Evolutionary conservation across 2,113 vertebrate genomes (phyloP).

Genomic region (Prinia subflava): DNA sequence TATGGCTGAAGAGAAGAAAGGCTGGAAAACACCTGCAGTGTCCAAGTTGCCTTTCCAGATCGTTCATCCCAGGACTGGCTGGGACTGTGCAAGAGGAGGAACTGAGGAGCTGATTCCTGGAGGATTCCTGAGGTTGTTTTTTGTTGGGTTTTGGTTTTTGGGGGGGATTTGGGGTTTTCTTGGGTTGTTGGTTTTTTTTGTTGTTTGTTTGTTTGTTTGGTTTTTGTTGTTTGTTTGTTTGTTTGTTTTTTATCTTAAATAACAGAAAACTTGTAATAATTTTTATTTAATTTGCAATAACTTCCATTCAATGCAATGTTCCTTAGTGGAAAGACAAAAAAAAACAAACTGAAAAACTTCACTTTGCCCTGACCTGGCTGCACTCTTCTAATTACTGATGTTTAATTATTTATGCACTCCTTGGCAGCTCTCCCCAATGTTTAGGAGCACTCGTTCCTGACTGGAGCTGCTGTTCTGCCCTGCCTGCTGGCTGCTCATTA

Average conservation of each 20-base stretch:
- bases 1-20: background rate
- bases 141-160: too few species aligned
- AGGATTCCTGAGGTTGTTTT: background rate
- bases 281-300: background rate
- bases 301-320: background rate
- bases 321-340: background rate
- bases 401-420: background rate
- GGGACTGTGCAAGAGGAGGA: background rate
- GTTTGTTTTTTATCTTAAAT: background rate
- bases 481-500: conserved; percentile 21
- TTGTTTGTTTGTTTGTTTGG: too few species aligned
- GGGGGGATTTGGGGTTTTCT: too few species aligned
- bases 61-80: background rate
- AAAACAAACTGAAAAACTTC: background rate
- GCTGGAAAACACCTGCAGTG: background rate
- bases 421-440: background rate
- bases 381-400: background rate
- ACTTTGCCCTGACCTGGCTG: background rate
- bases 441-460: background rate
- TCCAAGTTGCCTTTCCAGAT: background rate
- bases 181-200: too few species aligned
- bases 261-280: background rate
- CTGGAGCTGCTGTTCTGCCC: background rate
- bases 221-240: too few species aligned
- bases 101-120: background rate